A percentile compares a stretch with the other conserved stretches of the same genome.
Evolutionary conservation across 2,888 invertebrate genomes (phyloP).

Genomic region (Cactoblastis cactorum): DNA sequence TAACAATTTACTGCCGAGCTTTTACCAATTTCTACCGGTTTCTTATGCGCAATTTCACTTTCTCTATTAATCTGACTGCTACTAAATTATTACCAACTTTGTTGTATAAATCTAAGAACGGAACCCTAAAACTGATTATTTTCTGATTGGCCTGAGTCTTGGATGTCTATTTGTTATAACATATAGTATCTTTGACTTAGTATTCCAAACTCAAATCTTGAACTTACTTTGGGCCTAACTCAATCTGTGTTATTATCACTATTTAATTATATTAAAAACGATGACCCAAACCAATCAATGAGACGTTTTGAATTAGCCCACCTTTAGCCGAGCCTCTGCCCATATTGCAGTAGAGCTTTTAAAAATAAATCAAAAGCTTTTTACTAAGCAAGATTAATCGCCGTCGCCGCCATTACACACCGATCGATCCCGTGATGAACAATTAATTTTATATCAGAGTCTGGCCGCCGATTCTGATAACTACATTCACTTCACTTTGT

Average conservation of each 20-base stretch:
- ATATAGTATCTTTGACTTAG: too few species aligned
- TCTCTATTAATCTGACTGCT: background rate
- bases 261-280: too few species aligned
- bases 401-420: background rate
- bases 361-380: constrained; percentile 27
- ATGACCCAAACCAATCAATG: too few species aligned
- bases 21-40: background rate
- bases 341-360: constrained; percentile 23
- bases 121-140: too few species aligned
- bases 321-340: background rate
- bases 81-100: constrained; percentile 1
- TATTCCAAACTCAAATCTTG: too few species aligned
- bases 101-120: background rate
- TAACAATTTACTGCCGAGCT: background rate
- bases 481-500: background rate
- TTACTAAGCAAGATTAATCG: constrained; percentile 19
- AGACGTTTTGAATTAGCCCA: background rate
- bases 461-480: background rate
- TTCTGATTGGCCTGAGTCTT: too few species aligned
- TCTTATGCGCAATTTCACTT: background rate
- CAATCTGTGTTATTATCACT: too few species aligned
- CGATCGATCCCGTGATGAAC: background rate
- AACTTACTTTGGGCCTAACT: too few species aligned
- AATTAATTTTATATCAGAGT: constrained; percentile 1
- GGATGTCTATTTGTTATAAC: too few species aligned